Percentiles rank a stretch among this genome's conserved stretches.
Conservation (phyloP, 1,140 invertebrate genomes). For the Acromyrmex charruanus region DNA sequence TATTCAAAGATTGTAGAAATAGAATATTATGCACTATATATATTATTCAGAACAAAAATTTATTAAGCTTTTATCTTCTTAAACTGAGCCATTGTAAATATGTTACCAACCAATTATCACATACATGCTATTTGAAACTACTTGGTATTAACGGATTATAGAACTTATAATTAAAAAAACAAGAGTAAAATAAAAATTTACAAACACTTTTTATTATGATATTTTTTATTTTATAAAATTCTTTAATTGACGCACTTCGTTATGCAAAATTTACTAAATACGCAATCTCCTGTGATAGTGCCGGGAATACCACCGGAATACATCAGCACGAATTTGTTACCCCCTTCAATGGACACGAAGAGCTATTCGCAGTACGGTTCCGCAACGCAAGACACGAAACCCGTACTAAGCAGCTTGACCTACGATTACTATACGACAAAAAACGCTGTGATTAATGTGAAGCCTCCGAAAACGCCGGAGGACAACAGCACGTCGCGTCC, state of each 20-base stretch:
- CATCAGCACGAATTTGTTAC: constrained; percentile 84
- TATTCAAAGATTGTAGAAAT: not conserved
- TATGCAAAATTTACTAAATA: constrained; percentile 25
- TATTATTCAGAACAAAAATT: not conserved
- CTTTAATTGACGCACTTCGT: not conserved
- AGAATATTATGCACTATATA: not conserved
- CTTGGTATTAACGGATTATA: not conserved
- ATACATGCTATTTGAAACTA: constrained; percentile 24
- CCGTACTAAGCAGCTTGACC: constrained; percentile 81
- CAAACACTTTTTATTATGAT: not conserved
- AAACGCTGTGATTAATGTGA: constrained; percentile 83
- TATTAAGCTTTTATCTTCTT: not conserved
- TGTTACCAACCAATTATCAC: not conserved
- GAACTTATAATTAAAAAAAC: not conserved
- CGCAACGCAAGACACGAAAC: constrained; percentile 82
- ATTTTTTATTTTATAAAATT: not conserved
- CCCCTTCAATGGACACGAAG: constrained; percentile 84
- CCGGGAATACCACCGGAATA: constrained; percentile 84
- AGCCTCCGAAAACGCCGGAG: constrained; percentile 88
- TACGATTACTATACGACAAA: constrained; percentile 85
- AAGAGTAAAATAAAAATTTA: constrained; percentile 33
- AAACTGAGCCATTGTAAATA: not conserved
- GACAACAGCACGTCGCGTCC: constrained; percentile 75
- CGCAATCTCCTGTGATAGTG: constrained; percentile 74
- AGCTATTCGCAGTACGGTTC: constrained; percentile 82